These are phyloP conservation scores for Drosophila ercepeae DNA, from an alignment of 1,140 invertebrate genomes.

Conservation along the genomic window DNA sequence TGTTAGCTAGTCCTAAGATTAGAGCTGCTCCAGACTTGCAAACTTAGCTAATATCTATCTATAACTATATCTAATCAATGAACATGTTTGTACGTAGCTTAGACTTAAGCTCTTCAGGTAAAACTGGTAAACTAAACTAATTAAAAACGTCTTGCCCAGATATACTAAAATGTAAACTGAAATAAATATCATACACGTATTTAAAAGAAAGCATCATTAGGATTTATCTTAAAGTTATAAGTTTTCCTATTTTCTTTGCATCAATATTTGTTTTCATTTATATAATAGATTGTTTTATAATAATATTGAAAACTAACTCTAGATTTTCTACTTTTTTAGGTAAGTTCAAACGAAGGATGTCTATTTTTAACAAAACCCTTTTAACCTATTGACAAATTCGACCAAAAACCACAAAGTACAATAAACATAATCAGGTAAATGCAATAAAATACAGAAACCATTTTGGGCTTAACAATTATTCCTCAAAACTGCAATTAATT, in stretches of 20 bases:
- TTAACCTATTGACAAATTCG: slow-evolving; percentile 1
- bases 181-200: slow-evolving; percentile 18
- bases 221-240: slow-evolving; percentile 4
- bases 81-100: slow-evolving; percentile 38
- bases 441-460: not conserved
- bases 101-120: slow-evolving; percentile 16
- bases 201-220: slow-evolving; percentile 48
- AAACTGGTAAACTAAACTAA: not conserved
- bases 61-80: slow-evolving; percentile 37
- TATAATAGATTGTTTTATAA: not conserved
- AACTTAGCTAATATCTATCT: slow-evolving; percentile 32
- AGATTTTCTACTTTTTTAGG: slow-evolving; percentile 56
- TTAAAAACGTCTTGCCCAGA: slow-evolving; percentile 28
- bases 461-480: not conserved
- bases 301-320: slow-evolving; percentile 25
- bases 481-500: slow-evolving; percentile 6
- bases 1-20: slow-evolving; percentile 52
- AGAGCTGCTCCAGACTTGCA: slow-evolving; percentile 31
- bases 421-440: not conserved
- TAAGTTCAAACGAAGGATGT: slow-evolving; percentile 51
- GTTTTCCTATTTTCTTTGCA: slow-evolving; percentile 16
- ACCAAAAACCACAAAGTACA: not conserved
- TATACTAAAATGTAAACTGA: slow-evolving; percentile 20
- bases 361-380: not conserved
- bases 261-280: slow-evolving; percentile 4